A percentile compares a stretch with the other conserved stretches of the same genome.
These are phyloP conservation scores for Acronicta leporina DNA, from an alignment of 2,888 invertebrate species.

Conservation along the genomic window DNA sequence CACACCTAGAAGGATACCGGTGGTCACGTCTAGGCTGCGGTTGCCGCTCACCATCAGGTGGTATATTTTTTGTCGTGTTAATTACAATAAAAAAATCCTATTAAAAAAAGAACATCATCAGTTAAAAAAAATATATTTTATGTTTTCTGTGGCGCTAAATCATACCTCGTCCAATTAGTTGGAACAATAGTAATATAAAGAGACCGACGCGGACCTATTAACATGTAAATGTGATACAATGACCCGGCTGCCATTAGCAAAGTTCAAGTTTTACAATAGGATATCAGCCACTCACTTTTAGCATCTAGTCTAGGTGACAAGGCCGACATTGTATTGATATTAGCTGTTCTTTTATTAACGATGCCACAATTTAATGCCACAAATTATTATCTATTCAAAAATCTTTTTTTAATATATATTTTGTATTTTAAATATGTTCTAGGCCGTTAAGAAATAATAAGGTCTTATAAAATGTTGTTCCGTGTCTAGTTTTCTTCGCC, in stretches of 20 bases:
- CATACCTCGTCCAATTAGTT: slow-evolving; percentile 36
- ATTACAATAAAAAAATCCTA: too few species aligned
- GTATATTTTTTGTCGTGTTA: too few species aligned
- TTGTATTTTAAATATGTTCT: too few species aligned
- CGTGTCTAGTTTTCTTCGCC: slow-evolving; percentile 21
- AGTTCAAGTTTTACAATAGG: slow-evolving; percentile 73
- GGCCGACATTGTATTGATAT: slow-evolving; percentile 37
- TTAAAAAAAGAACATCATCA: too few species aligned
- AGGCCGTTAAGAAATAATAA: too few species aligned
- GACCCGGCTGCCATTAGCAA: slow-evolving; percentile 60
- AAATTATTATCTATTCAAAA: too few species aligned
- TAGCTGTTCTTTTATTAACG: neutral
- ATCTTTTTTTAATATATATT: too few species aligned
- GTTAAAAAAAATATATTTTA: slow-evolving; percentile 7
- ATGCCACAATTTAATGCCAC: too few species aligned
- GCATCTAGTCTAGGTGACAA: slow-evolving; percentile 50
- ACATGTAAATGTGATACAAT: slow-evolving; percentile 65
- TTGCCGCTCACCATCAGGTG: too few species aligned
- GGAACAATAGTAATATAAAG: slow-evolving; percentile 61
- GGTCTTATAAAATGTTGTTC: neutral
- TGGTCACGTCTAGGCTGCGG: too few species aligned
- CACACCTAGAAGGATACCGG: too few species aligned
- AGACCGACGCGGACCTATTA: slow-evolving; percentile 52
- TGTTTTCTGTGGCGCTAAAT: slow-evolving; percentile 30
- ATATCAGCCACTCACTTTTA: slow-evolving; percentile 61